Conservation (phyloP, 1,140 invertebrate genomes). For the Caenorhabditis latens region DNA sequence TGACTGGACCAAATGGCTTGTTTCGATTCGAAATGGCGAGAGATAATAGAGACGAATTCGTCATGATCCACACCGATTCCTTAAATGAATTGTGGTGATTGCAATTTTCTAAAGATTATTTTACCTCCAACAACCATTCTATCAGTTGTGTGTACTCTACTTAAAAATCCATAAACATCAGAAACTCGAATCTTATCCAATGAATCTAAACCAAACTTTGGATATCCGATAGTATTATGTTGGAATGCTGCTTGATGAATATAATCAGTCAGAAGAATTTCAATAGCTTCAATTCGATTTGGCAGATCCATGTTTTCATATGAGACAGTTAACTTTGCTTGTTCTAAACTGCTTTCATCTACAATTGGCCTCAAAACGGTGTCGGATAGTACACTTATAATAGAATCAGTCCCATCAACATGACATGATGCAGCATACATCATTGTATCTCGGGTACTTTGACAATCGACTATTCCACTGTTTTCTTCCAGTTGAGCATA, state of each 20-base stretch:
- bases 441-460: constrained; percentile 90
- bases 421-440: constrained; percentile 96
- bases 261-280: constrained; percentile 22
- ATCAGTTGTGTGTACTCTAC: constrained; percentile 57
- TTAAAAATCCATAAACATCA: constrained; percentile 42
- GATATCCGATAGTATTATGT: constrained; percentile 94
- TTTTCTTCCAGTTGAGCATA: constrained; percentile 85
- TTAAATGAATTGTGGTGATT: constrained; percentile 1
- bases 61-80: constrained; percentile 79
- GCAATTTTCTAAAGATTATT: not conserved
- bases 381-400: constrained; percentile 91
- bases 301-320: constrained; percentile 22
- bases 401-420: constrained; percentile 85
- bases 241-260: constrained; percentile 86
- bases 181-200: constrained; percentile 40
- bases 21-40: constrained; percentile 74
- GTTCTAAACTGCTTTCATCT: constrained; percentile 82
- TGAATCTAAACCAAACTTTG: constrained; percentile 88
- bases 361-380: constrained; percentile 88
- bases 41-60: constrained; percentile 80
- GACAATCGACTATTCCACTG: constrained; percentile 97
- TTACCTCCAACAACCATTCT: constrained; percentile 90
- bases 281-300: constrained; percentile 5
- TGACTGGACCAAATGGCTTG: constrained; percentile 73
- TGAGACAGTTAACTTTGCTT: constrained; percentile 82